A percentile compares a stretch with the other conserved stretches of the same genome.
phyloP scores from a whole-genome alignment of 2,797 vertebrate genomes.

The Sciurus vulgaris region DNA sequence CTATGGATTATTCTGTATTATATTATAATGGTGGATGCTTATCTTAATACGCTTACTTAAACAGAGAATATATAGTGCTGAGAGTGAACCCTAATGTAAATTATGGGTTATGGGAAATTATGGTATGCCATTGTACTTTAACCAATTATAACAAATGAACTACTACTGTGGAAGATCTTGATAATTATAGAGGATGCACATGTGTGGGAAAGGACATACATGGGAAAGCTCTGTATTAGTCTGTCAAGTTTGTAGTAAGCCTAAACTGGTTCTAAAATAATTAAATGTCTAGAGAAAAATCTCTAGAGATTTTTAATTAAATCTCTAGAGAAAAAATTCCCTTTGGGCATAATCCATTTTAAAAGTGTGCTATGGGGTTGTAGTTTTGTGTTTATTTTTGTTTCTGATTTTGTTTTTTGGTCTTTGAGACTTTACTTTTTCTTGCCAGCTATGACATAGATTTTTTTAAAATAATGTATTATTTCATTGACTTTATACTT shows the following conservation, averaged over 20 bases:
- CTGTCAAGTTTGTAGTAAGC: background rate
- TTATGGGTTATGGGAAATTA: background rate
- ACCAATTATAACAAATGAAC: no score
- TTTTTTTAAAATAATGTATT: background rate
- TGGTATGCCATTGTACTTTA: background rate
- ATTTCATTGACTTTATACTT: constrained; percentile 29
- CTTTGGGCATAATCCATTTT: background rate
- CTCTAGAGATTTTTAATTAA: background rate
- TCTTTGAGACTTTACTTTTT: constrained; percentile 20
- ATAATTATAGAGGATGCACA: background rate
- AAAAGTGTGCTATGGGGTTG: background rate
- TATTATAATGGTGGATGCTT: rapidly evolving
- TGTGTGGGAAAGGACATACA: rapidly evolving
- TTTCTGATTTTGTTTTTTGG: constrained; percentile 33
- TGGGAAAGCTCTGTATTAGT: background rate
- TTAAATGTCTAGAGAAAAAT: background rate
- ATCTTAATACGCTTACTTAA: background rate
- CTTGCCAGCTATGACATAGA: background rate
- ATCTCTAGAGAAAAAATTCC: background rate
- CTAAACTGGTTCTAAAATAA: background rate
- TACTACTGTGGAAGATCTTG: background rate
- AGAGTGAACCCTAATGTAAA: no score
- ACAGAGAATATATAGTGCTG: background rate
- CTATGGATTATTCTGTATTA: background rate
- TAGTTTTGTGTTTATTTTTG: background rate